Conservation (phyloP, 1,140 invertebrate species). For the Sarcophaga bullata region DNA sequence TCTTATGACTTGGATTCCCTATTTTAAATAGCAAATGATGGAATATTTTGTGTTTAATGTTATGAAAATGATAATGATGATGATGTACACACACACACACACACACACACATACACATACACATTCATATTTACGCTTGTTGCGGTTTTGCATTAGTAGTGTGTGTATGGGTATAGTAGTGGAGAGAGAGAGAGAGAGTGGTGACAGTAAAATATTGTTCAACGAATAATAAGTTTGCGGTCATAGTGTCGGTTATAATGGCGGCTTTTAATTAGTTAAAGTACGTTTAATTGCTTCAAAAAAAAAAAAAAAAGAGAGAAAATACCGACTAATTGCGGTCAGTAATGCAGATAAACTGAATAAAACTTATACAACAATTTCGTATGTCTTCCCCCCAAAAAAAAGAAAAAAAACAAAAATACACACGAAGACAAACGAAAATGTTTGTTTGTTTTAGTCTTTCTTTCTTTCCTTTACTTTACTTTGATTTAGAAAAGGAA, state of each 20-base stretch:
- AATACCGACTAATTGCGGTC: constrained; percentile 37
- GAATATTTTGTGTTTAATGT: neutral
- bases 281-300: constrained; percentile 34
- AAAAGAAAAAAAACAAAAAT: no score
- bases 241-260: constrained; percentile 39
- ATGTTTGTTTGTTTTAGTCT: no score
- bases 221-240: constrained; percentile 37
- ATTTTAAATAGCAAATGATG: neutral
- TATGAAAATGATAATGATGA: no score
- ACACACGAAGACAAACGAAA: neutral
- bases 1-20: neutral
- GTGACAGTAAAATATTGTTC: constrained; percentile 37
- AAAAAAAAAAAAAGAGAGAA: no score
- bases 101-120: no score
- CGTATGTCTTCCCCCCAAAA: no score
- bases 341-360: constrained; percentile 31
- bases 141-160: constrained; percentile 34
- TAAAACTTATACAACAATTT: no score
- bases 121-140: constrained; percentile 33
- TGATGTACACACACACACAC: no score
- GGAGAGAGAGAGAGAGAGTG: neutral
- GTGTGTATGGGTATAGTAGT: neutral
- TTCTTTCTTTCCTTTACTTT: no score
- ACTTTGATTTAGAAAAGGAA: no score
- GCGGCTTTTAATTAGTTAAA: constrained; percentile 39